Base-by-base conservation (phyloP, 35 echinoderm and acorn worm species). In the Patiria miniata region DNA sequence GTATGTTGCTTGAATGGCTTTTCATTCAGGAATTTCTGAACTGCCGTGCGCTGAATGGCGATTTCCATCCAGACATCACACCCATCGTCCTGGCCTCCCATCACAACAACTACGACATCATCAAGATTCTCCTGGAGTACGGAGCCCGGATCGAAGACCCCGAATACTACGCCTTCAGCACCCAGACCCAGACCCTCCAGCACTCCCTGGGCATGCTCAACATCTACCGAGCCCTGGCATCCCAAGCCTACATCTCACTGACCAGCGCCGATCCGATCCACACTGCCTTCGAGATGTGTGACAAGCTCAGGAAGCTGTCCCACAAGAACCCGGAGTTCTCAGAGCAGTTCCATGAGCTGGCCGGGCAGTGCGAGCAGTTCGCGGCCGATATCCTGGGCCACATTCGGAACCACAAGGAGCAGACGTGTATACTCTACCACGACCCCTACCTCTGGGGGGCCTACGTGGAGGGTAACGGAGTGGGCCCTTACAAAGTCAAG, bases 61-160 rank as follows among this genome's bases (percentile, higher is more conserved):
- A 99, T 40, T 94, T 99, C 38, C 96, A 99, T 85, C 96, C 96
- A 2, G 96, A 99, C 86, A 94, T 99, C 37, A 99, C 96, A 32
- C 96, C 96, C 6, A 99, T 99, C 21, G 92, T 99, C 9, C 76
- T 99, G 53, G 92, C 96, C 28, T 93, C 96, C 38, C 96, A 99
- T 60, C 96, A 99, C 61, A 99, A 99, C 83, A 99, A 99, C 87
- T 99, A 99, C 80, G 96, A 99, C 61, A 99, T 99, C 83, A 99
- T 99, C 44, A 94, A 94, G 80, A 84, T 95, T 12, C 87, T 99
- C 9, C 69, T 99, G 52, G 96, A 99, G 42, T 92, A 94, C 86
- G 96, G 96, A 42, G 96, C 93, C 39, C 81, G 92, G n/a, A 94
- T 99, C 40, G 93, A 94, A 82, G 96, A 94, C 17, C 92, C 96